Evolutionary conservation across 2,113 vertebrate species (phyloP), one percentile per base, ranked within the genome.

Genomic region (Conger conger): DNA sequence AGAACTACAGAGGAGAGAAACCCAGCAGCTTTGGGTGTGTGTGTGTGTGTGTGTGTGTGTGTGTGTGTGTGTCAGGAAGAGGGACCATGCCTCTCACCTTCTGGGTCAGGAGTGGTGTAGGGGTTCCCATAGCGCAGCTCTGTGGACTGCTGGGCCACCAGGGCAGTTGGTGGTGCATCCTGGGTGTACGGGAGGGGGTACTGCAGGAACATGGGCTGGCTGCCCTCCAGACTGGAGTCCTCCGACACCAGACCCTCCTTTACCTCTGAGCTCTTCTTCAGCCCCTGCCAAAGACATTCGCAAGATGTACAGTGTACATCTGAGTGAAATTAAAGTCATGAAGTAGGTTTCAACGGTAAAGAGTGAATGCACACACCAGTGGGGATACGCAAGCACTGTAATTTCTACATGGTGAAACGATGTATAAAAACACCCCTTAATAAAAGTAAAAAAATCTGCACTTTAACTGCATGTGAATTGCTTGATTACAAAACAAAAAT

Each of bases 71-170:
- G 11, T 1, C 45, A 13, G 45, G 45, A 15, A 50, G 45, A 50
- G 40, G 40, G 40, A 9, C 3, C 9, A 9, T 57, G 20, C 57
- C 1, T 63, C 57, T 63, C 40, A 96, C 98, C 98, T 96, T 97
- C 97, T 78, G 94, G 94, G 88, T 96, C 95, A 54, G 95, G 94
- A 36, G 92, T 81, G 81, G 94, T 92, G 53, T 99, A 99, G 3
- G 98, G 98, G 87, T 99, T 99, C 89, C 97, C 97, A 91, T 95
- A 99, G 0, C 97, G 97, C 91, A 99, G 90, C 85, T 97, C 93
- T 81, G 95, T 95, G 11, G 97, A 93, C 77, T 95, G 93, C 85
- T 93, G 90, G 81, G 97, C 93, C 82, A 97, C 93, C 85, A 95
- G 91, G 81, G 96, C 92, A 81, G 96, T 91, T 0, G 92, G 93